A percentile compares a stretch with the other conserved stretches of the same genome.
Conservation (phyloP, 2,888 invertebrate genomes). For the Himalopsyche japonica region DNA sequence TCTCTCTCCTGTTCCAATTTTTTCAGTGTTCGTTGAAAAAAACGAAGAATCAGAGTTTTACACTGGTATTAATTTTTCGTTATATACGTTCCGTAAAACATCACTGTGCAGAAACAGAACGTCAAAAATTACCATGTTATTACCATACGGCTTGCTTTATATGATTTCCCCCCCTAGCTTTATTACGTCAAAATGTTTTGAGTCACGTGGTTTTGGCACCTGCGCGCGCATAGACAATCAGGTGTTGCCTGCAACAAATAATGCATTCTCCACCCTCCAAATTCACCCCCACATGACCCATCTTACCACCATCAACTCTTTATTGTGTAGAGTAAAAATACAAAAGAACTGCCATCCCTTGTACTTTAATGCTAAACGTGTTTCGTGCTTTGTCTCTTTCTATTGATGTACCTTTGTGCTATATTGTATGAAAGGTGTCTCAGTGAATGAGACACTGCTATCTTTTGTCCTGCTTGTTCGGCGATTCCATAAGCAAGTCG, state of each 20-base stretch:
- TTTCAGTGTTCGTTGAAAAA: no score
- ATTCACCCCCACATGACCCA: background rate
- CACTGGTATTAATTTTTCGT: no score
- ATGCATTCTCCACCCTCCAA: constrained; percentile 9
- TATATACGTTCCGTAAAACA: no score
- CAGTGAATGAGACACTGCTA: background rate
- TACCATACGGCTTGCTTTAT: background rate
- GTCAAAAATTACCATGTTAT: background rate
- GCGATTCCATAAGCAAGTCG: background rate
- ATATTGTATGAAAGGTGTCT: background rate
- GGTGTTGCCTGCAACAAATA: constrained; percentile 14
- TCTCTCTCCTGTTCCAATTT: no score
- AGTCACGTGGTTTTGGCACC: constrained; percentile 15
- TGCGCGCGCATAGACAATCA: constrained; percentile 25
- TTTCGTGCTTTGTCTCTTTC: background rate
- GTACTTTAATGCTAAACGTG: background rate
- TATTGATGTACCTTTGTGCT: background rate
- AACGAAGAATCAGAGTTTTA: no score
- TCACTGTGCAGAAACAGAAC: no score
- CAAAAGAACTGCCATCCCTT: background rate
- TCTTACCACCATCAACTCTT: background rate
- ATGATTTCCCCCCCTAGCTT: background rate
- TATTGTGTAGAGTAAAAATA: background rate
- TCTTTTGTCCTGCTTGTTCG: background rate
- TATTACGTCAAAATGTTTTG: background rate